Evolutionary conservation across 2,113 vertebrate genomes (phyloP), one percentile per base, ranked within the genome.

Genomic region (Forbesichthys papilliferus): DNA sequence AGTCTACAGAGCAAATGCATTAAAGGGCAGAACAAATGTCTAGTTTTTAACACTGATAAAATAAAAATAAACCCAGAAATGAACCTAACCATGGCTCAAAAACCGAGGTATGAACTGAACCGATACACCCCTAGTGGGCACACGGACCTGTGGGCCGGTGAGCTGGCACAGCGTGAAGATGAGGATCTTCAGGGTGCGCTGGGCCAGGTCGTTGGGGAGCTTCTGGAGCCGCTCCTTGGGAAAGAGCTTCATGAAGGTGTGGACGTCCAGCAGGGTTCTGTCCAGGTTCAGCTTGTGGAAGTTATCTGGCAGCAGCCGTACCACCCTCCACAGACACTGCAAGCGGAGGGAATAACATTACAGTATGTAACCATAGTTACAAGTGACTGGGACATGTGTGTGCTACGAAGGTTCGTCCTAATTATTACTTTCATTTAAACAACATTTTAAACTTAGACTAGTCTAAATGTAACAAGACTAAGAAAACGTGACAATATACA

Each of bases 281-380:
- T 96, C 95, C 79, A 96, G 85, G 68, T 96, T 96, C 79, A 96
- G 92, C 73, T 81, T 93, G 42, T 94, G 92, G 71, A 96, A 94
- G 66, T 89, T 94, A 76, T 93, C 92, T 0, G 95, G 95, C 59
- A 96, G 91, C 48, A 95, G 91, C 12, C 94, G 92, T 80, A 95
- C 93, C 94, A 96, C 94, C 69, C 95, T 92, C 95, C 95, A 96
- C 59, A 96, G 88, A 94, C 95, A 96, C 95, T 96, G 74, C 48
- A 33, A 1, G 10, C 46, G 57, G 73, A 68, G 68, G 1, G 80
- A 27, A 58, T 12, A 8, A 27, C 27, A 27, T 27, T 27, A 27
- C 2, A 27, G 27, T 27, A 27, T 27, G 27, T 27, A 2, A 27
- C 27, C 27, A 20, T 20, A 27, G 27, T 20, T 20, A 20, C 1